Evolutionary conservation across 2,113 vertebrate species (phyloP).

Genomic region (Dipodomys merriami): DNA sequence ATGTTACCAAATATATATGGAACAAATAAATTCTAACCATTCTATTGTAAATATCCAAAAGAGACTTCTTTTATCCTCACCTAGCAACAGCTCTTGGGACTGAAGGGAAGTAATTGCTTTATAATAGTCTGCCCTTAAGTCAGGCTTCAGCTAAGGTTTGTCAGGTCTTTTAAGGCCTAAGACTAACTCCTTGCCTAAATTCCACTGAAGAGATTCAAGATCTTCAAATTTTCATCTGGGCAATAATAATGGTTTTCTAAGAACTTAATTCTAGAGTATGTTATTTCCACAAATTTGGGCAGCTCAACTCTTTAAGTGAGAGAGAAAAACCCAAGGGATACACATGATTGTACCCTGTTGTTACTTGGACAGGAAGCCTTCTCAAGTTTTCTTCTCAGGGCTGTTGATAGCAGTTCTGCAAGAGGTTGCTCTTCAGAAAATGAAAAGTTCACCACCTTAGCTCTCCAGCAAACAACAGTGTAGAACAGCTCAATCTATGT

Average conservation of each 20-base stretch:
- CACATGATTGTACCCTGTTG: not conserved
- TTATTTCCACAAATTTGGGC: not conserved
- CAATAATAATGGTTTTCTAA: conserved; percentile 14
- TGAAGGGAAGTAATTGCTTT: not conserved
- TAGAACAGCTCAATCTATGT: not conserved
- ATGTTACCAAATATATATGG: not conserved
- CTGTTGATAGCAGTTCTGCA: not conserved
- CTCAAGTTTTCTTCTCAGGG: not conserved
- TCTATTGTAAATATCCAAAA: not conserved
- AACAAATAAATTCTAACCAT: not conserved
- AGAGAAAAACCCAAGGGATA: not conserved
- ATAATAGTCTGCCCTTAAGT: not conserved
- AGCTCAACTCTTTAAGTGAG: not conserved
- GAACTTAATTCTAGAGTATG: not conserved
- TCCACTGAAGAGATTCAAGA: not conserved
- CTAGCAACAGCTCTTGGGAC: not conserved
- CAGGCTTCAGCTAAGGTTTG: conserved; percentile 32
- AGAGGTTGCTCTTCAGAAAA: not conserved
- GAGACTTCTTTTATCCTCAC: not conserved
- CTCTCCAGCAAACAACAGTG: not conserved
- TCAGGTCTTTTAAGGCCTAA: conserved; percentile 1
- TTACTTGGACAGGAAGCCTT: not conserved
- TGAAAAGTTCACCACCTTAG: not conserved
- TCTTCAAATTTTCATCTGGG: not conserved
- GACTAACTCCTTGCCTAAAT: conserved; percentile 23